A percentile compares a stretch with the other conserved stretches of the same genome.
phyloP scores from a whole-genome alignment of 2,797 vertebrate species.

The Botia kubotai region DNA sequence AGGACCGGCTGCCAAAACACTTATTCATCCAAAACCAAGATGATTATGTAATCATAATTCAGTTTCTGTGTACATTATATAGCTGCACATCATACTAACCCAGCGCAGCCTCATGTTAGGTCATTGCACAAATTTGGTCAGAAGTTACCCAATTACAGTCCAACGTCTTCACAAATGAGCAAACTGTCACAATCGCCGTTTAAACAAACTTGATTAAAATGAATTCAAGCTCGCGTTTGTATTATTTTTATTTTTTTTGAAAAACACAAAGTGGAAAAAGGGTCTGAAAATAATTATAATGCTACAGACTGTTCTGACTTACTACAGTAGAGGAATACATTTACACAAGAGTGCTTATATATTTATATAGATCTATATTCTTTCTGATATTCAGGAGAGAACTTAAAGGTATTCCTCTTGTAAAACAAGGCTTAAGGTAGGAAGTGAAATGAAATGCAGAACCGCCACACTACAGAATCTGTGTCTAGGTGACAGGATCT shows the following conservation, averaged over 20 bases:
- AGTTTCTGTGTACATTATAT: too few species aligned
- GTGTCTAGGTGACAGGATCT: background rate
- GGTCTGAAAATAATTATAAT: slow-evolving; percentile 83
- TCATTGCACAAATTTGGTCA: background rate
- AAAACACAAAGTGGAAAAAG: slow-evolving; percentile 72
- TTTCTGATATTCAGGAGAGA: slow-evolving; percentile 70
- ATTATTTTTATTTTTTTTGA: slow-evolving; percentile 74
- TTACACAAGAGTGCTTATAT: slow-evolving; percentile 79
- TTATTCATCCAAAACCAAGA: too few species aligned
- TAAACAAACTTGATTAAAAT: background rate
- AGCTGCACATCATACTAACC: background rate
- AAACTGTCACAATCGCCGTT: too few species aligned
- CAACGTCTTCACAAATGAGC: background rate
- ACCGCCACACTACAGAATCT: slow-evolving; percentile 42
- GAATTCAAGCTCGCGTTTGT: slow-evolving; percentile 32
- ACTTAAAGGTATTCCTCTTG: slow-evolving; percentile 63
- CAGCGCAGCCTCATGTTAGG: background rate
- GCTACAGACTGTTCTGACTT: slow-evolving; percentile 75
- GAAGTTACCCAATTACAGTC: background rate
- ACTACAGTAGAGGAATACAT: slow-evolving; percentile 79
- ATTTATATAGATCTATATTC: slow-evolving; percentile 80
- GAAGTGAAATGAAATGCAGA: slow-evolving; percentile 52
- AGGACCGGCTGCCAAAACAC: too few species aligned
- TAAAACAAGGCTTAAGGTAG: slow-evolving; percentile 57
- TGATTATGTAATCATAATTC: too few species aligned